Evolutionary conservation across 2,797 vertebrate genomes (phyloP).

Genomic region (Urophycis tenuis): DNA sequence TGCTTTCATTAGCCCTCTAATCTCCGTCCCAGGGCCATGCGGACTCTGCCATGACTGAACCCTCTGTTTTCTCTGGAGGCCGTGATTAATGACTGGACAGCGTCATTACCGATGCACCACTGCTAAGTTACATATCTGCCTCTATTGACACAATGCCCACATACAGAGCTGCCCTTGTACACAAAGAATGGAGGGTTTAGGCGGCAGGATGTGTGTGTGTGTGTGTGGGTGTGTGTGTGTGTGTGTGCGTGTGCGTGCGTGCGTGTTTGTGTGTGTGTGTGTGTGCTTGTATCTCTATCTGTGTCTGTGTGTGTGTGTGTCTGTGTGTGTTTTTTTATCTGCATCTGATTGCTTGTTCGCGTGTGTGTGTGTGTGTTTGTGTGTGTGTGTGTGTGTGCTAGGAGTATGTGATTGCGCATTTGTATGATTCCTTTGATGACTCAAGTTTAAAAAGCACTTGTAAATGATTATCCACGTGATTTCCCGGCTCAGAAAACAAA

Average conservation of each 20-base stretch:
- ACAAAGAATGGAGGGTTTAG: neutral
- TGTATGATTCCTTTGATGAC: neutral
- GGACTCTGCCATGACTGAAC: slow-evolving; percentile 65
- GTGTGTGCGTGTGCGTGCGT: slow-evolving; percentile 9
- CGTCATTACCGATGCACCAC: slow-evolving; percentile 59
- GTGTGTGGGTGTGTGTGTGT: slow-evolving; percentile 13
- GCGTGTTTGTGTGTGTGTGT: slow-evolving; percentile 10
- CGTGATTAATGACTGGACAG: slow-evolving; percentile 73
- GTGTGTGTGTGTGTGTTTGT: slow-evolving; percentile 8
- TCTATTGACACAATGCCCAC: slow-evolving; percentile 49
- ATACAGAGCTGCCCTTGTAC: slow-evolving; percentile 30
- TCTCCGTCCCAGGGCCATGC: slow-evolving; percentile 70
- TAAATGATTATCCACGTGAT: slow-evolving; percentile 6
- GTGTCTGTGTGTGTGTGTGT: neutral
- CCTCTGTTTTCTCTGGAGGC: slow-evolving; percentile 72
- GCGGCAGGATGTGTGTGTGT: neutral
- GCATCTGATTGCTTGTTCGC: neutral
- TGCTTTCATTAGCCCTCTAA: slow-evolving; percentile 79
- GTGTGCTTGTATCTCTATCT: neutral
- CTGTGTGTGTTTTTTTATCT: neutral
- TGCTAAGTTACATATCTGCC: slow-evolving; percentile 66
- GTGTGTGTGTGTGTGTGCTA: slow-evolving; percentile 5
- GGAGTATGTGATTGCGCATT: neutral
- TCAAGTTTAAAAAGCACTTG: slow-evolving; percentile 4
- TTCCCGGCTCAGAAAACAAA: neutral